phyloP scores from a whole-genome alignment of 1,140 invertebrate genomes.

The Pristionchus pacificus region DNA sequence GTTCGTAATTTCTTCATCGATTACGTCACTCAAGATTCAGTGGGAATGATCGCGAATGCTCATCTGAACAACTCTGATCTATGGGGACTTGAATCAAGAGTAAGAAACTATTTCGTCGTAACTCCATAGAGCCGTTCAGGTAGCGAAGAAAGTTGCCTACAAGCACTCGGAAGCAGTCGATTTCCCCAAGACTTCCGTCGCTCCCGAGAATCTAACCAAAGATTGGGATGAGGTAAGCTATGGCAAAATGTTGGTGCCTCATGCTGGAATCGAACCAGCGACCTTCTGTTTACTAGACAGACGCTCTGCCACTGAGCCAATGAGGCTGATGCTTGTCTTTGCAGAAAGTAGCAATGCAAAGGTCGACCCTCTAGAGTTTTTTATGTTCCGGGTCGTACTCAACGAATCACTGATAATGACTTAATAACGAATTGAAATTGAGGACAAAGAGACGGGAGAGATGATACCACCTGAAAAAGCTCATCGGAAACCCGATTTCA shows the following conservation, averaged over 20 bases:
- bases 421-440: no score
- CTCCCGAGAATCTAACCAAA: slow-evolving; percentile 14
- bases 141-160: slow-evolving; percentile 38
- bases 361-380: no score
- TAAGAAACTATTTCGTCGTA: background rate
- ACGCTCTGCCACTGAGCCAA: slow-evolving; percentile 47
- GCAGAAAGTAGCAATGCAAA: no score
- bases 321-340: slow-evolving; percentile 9
- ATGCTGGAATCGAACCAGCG: background rate
- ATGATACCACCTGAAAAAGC: slow-evolving; percentile 27
- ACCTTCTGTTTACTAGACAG: slow-evolving; percentile 48
- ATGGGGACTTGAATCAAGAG: background rate
- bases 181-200: slow-evolving; percentile 50
- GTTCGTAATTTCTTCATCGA: slow-evolving; percentile 37
- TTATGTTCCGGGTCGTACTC: no score
- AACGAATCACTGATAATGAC: no score
- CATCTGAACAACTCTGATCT: slow-evolving; percentile 39
- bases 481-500: slow-evolving; percentile 47
- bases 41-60: slow-evolving; percentile 39
- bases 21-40: slow-evolving; percentile 41
- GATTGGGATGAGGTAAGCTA: background rate
- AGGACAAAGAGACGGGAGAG: no score
- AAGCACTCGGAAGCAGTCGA: slow-evolving; percentile 43
- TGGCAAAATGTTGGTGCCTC: background rate
- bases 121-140: slow-evolving; percentile 13